Base-by-base conservation (phyloP, 2,888 invertebrate species). In the Cheilosia pagana region DNA sequence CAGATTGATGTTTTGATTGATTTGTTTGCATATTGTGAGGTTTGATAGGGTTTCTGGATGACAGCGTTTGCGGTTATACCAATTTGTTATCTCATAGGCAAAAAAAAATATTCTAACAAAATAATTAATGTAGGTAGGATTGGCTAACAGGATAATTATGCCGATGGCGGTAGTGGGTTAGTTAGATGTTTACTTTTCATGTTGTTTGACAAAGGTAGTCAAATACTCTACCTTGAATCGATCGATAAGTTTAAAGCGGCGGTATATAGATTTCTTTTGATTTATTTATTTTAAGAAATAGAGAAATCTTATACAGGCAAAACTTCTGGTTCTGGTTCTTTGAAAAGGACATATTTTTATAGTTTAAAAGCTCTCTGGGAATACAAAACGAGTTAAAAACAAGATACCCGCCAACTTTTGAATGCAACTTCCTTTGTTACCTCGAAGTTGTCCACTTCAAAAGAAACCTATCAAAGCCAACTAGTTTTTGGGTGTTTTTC, bases 1-100 rank as follows among this genome's bases (percentile, higher is more conserved):
- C 25, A 21, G 48, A 65, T 28, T 57, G 65, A 57, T 57, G 57
- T 57, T 75, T 65, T 59, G 57, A 75, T 65, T 65, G 75, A 75
- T 75, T 75, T 50, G 39, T 35, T 65, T 57, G 39, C 7, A 57
- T 65, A 23, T 25, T 12, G 21, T 52, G n/a, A 52, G 41, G 60
- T 71, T 71, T 19, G 39, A 68, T 55, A 48, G 48, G 23, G 16
- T 60, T 31, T 41, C n/a, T 16, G 48, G 16, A 48, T 16, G 23
- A 60, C 70, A 71, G 50, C n/a, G 41, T 52, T 41, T 70, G 60
- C 39, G 60, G 60, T 60, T 41, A 28, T 28, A 28, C 14, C 60
- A 43, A 67, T 43, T 53, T 55, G 19, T 14, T 67, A n/a, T 62
- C 21, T 41, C 50, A 43, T 35, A 16, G 35, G 23, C 5, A 3